Evolutionary conservation across 37 sponge, comb jelly and placozoan species (phyloP), one percentile per base, ranked within the genome.

Genomic region (Aplysina aerophoba): DNA sequence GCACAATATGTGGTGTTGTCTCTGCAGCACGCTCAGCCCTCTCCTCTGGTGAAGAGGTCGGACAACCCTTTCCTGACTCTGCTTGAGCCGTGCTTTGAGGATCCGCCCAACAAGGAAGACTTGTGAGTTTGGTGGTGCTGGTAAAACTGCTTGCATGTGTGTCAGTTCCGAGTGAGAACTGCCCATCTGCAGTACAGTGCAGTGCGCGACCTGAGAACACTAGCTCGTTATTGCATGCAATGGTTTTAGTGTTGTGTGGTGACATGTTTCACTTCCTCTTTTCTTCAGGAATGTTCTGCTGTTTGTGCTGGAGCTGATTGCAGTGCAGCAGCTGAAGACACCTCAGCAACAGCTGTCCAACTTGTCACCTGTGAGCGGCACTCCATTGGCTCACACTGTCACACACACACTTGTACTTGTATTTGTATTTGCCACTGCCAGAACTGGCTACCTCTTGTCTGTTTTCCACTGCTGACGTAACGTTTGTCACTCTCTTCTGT

Each of bases 81-180:
- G 5, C 81, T 87, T 4, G 21, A 54, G 8, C 87, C 87, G 1
- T 67, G 79, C 34, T 87, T 87, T 40, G n/a, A 54, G 22, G 36
- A 44, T 25, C 16, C 50, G 13, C 44, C 65, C 33, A 28, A 64
- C 5, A 63, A 24, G 55, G 86, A 78, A n/a, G 60, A 74, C 1
- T 0, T 72, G 85, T 74, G 62, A 39, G 61, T 75, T 11, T 31
- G n/a, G 67, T 65, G 24, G 20, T 31, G 16, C 16, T 21, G 3
- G 64, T 4, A 62, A 3, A 62, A 4, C 22, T 41, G 33, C 15
- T 65, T 34, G 53, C 37, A 62, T 37, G 25, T 25, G 55, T 30
- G 19, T 28, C 57, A n/a, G 34, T 15, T 15, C 19, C 20, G n/a
- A n/a, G n/a, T n/a, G n/a, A n/a, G n/a, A n/a, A n/a, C n/a, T n/a